Evolutionary conservation across 1,140 invertebrate genomes (phyloP).

Genomic region (Pararge aegeria): DNA sequence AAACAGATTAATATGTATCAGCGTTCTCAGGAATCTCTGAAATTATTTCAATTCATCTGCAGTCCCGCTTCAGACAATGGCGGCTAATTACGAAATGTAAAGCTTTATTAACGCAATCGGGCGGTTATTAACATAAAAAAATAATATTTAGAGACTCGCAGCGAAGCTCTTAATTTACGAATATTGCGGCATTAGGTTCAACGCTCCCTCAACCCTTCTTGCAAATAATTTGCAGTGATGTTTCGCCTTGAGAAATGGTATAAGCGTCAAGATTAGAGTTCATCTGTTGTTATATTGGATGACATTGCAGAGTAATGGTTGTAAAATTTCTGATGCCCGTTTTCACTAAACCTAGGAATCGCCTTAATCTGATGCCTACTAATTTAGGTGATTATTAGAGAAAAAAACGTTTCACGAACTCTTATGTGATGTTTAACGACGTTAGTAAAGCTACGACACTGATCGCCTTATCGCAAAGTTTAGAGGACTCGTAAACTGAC

Average conservation of each 20-base stretch:
- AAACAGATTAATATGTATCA: slow-evolving; percentile 17
- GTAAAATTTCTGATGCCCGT: neutral
- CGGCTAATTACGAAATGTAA: slow-evolving; percentile 76
- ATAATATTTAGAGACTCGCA: slow-evolving; percentile 71
- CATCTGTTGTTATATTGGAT: slow-evolving; percentile 57
- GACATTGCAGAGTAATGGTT: slow-evolving; percentile 59
- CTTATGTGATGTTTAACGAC: no score
- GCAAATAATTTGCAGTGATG: slow-evolving; percentile 73
- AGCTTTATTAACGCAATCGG: slow-evolving; percentile 78
- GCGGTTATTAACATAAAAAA: slow-evolving; percentile 78
- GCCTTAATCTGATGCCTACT: no score
- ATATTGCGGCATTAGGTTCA: slow-evolving; percentile 73
- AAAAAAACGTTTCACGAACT: no score
- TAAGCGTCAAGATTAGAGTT: slow-evolving; percentile 69
- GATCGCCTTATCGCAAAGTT: no score
- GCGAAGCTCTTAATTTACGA: slow-evolving; percentile 70
- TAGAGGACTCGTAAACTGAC: no score
- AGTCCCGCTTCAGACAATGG: slow-evolving; percentile 58
- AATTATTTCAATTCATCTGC: slow-evolving; percentile 61
- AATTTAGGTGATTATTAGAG: no score
- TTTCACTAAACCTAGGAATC: no score
- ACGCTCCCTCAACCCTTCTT: slow-evolving; percentile 64
- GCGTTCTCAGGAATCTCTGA: slow-evolving; percentile 24
- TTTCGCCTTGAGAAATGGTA: slow-evolving; percentile 63
- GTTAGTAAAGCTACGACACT: no score